Percentiles rank a stretch among this genome's conserved stretches.
These are phyloP conservation scores for Ceratina japonica DNA, from an alignment of 1,140 invertebrate species.

Conservation along the genomic window DNA sequence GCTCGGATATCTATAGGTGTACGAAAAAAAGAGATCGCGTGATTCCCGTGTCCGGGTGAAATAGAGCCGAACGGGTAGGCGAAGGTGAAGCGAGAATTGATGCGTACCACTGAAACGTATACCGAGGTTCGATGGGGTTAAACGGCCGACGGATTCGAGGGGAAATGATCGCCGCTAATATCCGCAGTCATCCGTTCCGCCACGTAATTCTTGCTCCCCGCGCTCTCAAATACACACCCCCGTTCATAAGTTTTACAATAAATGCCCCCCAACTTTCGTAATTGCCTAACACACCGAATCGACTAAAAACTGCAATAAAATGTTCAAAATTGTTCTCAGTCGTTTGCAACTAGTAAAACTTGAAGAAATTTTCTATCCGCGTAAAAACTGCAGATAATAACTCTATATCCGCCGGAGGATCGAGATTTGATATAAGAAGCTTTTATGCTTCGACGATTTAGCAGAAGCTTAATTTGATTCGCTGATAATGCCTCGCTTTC, in stretches of 20 bases:
- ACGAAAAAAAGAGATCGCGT: not conserved
- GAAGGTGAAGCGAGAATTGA: slow-evolving; percentile 9
- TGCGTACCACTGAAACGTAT: not conserved
- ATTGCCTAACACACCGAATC: too few relatives aligned
- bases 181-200: not conserved
- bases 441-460: too few relatives aligned
- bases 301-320: too few relatives aligned
- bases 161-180: slow-evolving; percentile 34
- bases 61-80: slow-evolving; percentile 10
- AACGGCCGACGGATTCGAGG: not conserved
- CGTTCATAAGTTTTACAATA: too few relatives aligned
- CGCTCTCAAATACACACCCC: not conserved
- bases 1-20: not conserved
- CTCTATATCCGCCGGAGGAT: too few relatives aligned
- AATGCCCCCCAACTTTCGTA: not conserved
- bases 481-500: too few relatives aligned
- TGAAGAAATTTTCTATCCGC: too few relatives aligned
- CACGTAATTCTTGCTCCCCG: slow-evolving; percentile 22
- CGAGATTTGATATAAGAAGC: too few relatives aligned
- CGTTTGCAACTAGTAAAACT: too few relatives aligned
- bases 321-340: too few relatives aligned
- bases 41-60: not conserved
- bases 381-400: too few relatives aligned
- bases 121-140: not conserved
- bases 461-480: too few relatives aligned